Evolutionary conservation across 2,888 invertebrate species (phyloP).

Genomic region (Tethea ocularis): DNA sequence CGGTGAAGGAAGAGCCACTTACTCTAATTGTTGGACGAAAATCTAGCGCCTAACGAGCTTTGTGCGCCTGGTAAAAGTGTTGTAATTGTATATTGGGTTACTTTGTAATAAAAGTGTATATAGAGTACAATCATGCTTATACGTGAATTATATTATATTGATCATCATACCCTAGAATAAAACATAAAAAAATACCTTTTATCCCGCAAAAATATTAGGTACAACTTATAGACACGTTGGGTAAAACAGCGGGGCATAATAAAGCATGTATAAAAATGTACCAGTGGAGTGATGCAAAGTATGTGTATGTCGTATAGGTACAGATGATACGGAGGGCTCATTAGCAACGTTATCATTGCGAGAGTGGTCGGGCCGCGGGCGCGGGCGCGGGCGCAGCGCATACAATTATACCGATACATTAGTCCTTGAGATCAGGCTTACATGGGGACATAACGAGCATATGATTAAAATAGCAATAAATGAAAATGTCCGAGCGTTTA

Average conservation of each 20-base stretch:
- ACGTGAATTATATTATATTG: neutral
- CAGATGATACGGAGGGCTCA: slow-evolving; percentile 34
- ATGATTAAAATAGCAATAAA: neutral
- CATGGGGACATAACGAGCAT: slow-evolving; percentile 15
- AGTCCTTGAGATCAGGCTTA: slow-evolving; percentile 24
- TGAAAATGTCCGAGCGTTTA: too few relatives aligned
- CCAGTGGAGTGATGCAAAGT: slow-evolving; percentile 10
- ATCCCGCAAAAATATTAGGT: too few relatives aligned
- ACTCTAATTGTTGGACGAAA: slow-evolving; percentile 39
- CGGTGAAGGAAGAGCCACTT: slow-evolving; percentile 34
- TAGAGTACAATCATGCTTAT: slow-evolving; percentile 3
- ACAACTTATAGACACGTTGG: too few relatives aligned
- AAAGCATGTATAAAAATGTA: neutral
- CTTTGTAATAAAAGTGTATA: slow-evolving; percentile 6
- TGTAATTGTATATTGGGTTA: slow-evolving; percentile 11
- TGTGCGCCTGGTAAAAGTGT: slow-evolving; percentile 30
- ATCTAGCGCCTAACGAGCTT: slow-evolving; percentile 45
- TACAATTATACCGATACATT: slow-evolving; percentile 55
- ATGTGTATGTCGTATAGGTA: slow-evolving; percentile 8
- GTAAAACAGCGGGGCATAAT: too few relatives aligned
- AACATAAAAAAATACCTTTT: too few relatives aligned
- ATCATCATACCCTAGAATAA: too few relatives aligned
- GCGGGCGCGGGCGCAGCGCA: slow-evolving; percentile 37
- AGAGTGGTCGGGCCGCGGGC: slow-evolving; percentile 32
- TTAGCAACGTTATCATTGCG: slow-evolving; percentile 55